Conservation (phyloP, 2,113 vertebrate species). For the Xiphophorus hellerii region DNA sequence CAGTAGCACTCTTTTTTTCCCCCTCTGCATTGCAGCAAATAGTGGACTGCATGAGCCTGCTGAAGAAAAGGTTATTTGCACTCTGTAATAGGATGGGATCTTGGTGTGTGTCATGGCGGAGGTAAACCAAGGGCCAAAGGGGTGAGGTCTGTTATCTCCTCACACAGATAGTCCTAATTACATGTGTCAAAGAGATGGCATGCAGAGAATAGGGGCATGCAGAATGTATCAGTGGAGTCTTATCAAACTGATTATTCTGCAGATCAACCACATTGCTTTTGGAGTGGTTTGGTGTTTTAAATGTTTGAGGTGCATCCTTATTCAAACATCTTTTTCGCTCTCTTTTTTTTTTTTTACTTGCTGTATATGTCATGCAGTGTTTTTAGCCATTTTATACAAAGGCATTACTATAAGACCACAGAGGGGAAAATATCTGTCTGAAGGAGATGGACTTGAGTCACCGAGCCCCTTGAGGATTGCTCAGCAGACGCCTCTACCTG, state of each 20-base stretch:
- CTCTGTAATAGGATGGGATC: constrained; percentile 44
- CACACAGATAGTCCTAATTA: constrained; percentile 70
- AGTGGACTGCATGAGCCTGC: constrained; percentile 46
- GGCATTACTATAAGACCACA: constrained; percentile 41
- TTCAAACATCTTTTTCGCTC: constrained; percentile 14
- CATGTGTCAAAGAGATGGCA: constrained; percentile 60
- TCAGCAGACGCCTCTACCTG: constrained; percentile 50
- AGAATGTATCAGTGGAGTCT: constrained; percentile 46
- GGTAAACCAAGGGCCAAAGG: constrained; percentile 47
- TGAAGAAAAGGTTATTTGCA: constrained; percentile 59
- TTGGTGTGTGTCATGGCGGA: constrained; percentile 27
- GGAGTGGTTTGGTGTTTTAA: constrained; percentile 22
- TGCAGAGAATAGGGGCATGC: constrained; percentile 40
- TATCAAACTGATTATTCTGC: constrained; percentile 52
- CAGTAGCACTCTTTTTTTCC: constrained; percentile 29
- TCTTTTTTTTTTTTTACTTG: constrained; percentile 1
- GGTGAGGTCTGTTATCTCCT: constrained; percentile 56
- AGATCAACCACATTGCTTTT: constrained; percentile 32
- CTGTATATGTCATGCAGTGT: constrained; percentile 25
- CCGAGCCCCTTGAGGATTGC: constrained; percentile 56
- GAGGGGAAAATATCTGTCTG: constrained; percentile 65
- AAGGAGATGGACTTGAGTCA: constrained; percentile 64
- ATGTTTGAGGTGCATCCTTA: constrained; percentile 29
- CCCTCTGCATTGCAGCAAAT: constrained; percentile 76
- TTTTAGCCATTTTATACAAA: constrained; percentile 55